Conservation (phyloP, 1,140 invertebrate genomes). For the Aphaenogaster rudis region DNA sequence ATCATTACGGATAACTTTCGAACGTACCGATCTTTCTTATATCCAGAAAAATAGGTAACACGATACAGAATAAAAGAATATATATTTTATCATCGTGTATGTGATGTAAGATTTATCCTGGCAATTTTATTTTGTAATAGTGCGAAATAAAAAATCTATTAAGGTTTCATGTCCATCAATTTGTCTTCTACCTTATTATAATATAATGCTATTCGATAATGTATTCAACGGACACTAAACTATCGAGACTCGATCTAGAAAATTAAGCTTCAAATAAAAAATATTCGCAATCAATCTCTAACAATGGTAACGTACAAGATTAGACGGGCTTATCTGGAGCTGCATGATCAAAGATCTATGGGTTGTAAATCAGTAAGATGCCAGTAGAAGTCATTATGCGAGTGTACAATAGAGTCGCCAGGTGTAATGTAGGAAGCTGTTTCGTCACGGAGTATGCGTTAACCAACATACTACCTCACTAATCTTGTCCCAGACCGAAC, state of each 20-base stretch:
- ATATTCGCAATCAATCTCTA: slow-evolving; percentile 1
- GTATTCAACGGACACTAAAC: neutral
- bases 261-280: slow-evolving; percentile 27
- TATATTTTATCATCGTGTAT: neutral
- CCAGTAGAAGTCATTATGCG: slow-evolving; percentile 48
- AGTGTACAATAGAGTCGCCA: slow-evolving; percentile 31
- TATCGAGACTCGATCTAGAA: slow-evolving; percentile 1
- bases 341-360: slow-evolving; percentile 18
- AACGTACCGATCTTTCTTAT: neutral
- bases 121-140: neutral
- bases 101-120: neutral
- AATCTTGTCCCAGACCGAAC: neutral
- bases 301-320: slow-evolving; percentile 31
- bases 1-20: neutral
- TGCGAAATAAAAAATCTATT: neutral
- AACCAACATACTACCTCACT: slow-evolving; percentile 14
- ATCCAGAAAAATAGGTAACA: neutral
- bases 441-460: slow-evolving; percentile 37
- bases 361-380: slow-evolving; percentile 44
- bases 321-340: slow-evolving; percentile 26
- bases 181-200: slow-evolving; percentile 20
- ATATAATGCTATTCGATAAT: neutral
- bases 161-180: neutral
- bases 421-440: slow-evolving; percentile 44
- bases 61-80: neutral